Evolutionary conservation across 2,888 invertebrate genomes (phyloP).

Genomic region (Agrochola circellaris): DNA sequence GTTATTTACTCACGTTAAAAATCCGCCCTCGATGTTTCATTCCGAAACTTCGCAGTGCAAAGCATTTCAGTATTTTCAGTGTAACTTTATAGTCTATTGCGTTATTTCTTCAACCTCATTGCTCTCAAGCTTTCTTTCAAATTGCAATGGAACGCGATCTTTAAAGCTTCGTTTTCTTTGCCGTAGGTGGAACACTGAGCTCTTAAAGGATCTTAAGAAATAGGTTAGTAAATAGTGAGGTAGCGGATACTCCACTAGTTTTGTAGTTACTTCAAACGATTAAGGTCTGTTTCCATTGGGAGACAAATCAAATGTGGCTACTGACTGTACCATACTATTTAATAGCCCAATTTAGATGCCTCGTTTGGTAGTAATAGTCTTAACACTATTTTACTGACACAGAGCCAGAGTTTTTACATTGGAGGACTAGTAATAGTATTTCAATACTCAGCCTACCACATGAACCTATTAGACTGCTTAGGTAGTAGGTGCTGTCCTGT

Average conservation of each 20-base stretch:
- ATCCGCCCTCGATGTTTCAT: slow-evolving; percentile 21
- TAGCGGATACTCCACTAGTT: slow-evolving; percentile 35
- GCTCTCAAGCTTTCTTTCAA: slow-evolving; percentile 27
- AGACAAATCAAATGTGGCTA: background rate
- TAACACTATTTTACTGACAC: slow-evolving; percentile 3
- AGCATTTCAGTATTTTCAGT: slow-evolving; percentile 7
- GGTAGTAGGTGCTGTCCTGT: background rate
- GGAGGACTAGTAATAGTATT: background rate
- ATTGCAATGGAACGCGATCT: slow-evolving; percentile 37
- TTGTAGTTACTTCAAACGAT: slow-evolving; percentile 47
- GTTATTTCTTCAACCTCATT: slow-evolving; percentile 20
- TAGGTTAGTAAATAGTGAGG: slow-evolving; percentile 61
- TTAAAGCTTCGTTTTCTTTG: slow-evolving; percentile 31
- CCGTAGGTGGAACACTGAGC: slow-evolving; percentile 29
- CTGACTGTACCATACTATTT: background rate
- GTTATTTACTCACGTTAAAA: slow-evolving; percentile 27
- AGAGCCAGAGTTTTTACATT: slow-evolving; percentile 9
- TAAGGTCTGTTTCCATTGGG: slow-evolving; percentile 32
- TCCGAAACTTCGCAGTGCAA: slow-evolving; percentile 22
- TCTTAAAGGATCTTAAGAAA: slow-evolving; percentile 62
- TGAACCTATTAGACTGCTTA: background rate
- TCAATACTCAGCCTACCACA: background rate
- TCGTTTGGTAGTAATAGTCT: slow-evolving; percentile 14
- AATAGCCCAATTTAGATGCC: slow-evolving; percentile 6
- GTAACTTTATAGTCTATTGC: slow-evolving; percentile 29